Conservation (phyloP, 2,888 invertebrate genomes). For the Andrena bucephala region DNA sequence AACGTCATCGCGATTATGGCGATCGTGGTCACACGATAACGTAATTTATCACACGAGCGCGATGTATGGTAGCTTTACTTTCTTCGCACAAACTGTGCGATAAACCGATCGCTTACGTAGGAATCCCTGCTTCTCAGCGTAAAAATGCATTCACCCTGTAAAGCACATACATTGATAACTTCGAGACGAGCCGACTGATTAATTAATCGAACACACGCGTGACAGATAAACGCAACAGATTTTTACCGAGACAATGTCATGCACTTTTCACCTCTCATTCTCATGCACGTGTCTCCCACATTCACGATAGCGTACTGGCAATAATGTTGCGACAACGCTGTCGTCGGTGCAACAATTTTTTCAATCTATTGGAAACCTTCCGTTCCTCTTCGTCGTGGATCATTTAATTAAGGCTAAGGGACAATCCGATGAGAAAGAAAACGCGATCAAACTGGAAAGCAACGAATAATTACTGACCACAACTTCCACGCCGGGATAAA, state of each 20-base stretch:
- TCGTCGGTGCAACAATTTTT: too few relatives aligned
- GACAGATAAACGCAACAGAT: slow-evolving; percentile 1
- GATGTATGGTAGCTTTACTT: not conserved
- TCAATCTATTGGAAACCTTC: too few relatives aligned
- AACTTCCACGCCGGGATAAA: slow-evolving; percentile 90
- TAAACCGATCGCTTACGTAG: not conserved
- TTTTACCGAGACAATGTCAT: slow-evolving; percentile 1
- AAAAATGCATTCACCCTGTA: not conserved
- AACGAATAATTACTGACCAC: slow-evolving; percentile 86
- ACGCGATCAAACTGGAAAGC: not conserved
- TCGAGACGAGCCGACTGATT: not conserved
- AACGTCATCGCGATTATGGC: not conserved
- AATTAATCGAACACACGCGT: not conserved
- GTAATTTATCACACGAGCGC: not conserved
- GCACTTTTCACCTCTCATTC: too few relatives aligned
- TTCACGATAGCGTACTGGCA: too few relatives aligned
- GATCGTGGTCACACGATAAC: not conserved
- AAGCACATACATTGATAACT: not conserved
- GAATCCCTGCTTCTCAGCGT: not conserved
- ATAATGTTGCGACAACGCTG: too few relatives aligned
- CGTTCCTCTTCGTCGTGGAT: too few relatives aligned
- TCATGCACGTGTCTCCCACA: too few relatives aligned
- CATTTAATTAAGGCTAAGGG: not conserved
- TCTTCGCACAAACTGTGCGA: not conserved
- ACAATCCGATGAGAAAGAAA: not conserved